Evolutionary conservation across 2,888 invertebrate genomes (phyloP).

Genomic region (Phragmatobia fuliginosa): DNA sequence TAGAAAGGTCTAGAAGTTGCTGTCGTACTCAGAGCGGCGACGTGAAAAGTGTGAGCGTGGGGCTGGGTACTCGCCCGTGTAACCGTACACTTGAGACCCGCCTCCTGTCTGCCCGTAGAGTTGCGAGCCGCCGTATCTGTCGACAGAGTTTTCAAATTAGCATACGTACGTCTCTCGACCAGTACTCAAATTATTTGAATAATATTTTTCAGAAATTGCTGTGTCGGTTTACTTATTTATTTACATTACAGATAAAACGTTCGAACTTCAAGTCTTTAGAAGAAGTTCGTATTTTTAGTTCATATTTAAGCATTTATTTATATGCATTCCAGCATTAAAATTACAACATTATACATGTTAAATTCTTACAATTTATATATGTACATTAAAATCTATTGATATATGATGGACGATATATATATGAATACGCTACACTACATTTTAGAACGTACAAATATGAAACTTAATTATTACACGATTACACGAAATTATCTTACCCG

Average conservation of each 20-base stretch:
- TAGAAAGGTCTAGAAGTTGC: constrained; percentile 88
- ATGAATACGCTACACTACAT: too few relatives aligned
- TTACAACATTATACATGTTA: not conserved
- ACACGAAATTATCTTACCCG: constrained; percentile 60
- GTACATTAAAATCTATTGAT: too few relatives aligned
- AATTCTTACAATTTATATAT: too few relatives aligned
- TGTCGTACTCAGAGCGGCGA: constrained; percentile 92
- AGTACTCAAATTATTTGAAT: not conserved
- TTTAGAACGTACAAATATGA: too few relatives aligned
- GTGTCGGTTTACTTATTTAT: not conserved
- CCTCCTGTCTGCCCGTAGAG: constrained; percentile 90
- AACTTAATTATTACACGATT: not conserved
- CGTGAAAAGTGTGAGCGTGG: constrained; percentile 86
- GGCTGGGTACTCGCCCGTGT: constrained; percentile 75
- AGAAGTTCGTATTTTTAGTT: not conserved
- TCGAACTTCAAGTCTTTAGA: not conserved
- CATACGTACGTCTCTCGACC: constrained; percentile 7
- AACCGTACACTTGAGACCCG: constrained; percentile 86
- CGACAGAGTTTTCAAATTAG: constrained; percentile 30
- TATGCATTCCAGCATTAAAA: too few relatives aligned
- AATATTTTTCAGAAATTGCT: not conserved
- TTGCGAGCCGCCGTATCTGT: constrained; percentile 86
- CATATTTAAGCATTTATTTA: not conserved
- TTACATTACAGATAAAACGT: not conserved
- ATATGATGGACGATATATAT: too few relatives aligned